phyloP scores from a whole-genome alignment of 2,113 vertebrate species.

The Varanus komodoensis region DNA sequence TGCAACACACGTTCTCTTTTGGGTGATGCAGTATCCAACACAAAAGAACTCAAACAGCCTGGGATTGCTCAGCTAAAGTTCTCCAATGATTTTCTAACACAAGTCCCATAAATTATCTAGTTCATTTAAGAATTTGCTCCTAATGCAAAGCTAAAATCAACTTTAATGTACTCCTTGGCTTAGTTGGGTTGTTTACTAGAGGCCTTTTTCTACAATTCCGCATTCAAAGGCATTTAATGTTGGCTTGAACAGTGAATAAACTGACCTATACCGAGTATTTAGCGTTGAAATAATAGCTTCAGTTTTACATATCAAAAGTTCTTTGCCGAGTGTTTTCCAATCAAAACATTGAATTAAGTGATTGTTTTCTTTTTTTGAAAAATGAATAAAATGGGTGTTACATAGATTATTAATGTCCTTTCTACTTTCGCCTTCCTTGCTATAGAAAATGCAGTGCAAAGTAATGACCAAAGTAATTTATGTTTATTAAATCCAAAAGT shows the following conservation, averaged over 20 bases:
- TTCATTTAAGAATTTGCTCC: neutral
- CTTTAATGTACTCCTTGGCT: no score
- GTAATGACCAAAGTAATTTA: constrained; percentile 60
- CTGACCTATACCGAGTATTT: no score
- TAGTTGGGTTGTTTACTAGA: neutral
- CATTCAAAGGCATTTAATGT: neutral
- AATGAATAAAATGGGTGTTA: constrained; percentile 35
- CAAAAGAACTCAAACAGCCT: neutral
- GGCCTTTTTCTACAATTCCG: neutral
- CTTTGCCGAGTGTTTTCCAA: constrained; percentile 1
- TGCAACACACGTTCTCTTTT: no score
- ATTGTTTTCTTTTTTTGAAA: neutral
- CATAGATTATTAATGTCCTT: constrained; percentile 28
- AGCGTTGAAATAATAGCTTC: no score
- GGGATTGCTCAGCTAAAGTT: neutral
- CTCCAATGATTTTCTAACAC: neutral
- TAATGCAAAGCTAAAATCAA: neutral
- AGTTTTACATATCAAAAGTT: neutral
- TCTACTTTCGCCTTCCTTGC: constrained; percentile 43
- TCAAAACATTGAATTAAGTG: constrained; percentile 2
- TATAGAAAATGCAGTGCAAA: constrained; percentile 44
- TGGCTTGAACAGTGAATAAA: neutral
- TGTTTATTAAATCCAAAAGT: constrained; percentile 46
- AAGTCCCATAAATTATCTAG: neutral
- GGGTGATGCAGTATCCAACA: no score